These are phyloP conservation scores for Myzus persicae DNA, from an alignment of 1,140 invertebrate species.

Conservation along the genomic window DNA sequence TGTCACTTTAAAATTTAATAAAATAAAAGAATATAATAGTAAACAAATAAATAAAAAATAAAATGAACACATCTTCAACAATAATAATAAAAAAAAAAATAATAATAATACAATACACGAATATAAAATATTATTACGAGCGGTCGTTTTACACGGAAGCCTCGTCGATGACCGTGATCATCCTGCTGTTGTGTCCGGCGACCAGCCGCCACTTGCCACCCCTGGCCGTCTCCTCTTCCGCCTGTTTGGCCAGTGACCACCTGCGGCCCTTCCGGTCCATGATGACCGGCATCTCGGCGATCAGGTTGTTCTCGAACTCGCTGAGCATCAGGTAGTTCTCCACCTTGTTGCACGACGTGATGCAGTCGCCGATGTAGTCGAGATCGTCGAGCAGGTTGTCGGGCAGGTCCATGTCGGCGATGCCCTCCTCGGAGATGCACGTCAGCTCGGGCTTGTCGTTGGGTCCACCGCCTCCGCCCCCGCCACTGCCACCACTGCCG, in stretches of 20 bases:
- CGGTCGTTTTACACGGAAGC: constrained; percentile 66
- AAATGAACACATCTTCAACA: constrained; percentile 26
- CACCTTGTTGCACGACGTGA: constrained; percentile 86
- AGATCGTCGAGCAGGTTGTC: constrained; percentile 83
- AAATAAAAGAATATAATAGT: background rate
- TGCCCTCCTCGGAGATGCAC: constrained; percentile 86
- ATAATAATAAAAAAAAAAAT: background rate
- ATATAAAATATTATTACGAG: background rate
- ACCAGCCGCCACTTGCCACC: constrained; percentile 64
- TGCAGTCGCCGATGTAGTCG: constrained; percentile 84
- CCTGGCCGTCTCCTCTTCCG: constrained; percentile 61
- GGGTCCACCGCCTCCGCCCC: constrained; percentile 66
- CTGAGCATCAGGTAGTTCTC: constrained; percentile 87
- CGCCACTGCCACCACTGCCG: constrained; percentile 80
- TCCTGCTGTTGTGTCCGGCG: constrained; percentile 67
- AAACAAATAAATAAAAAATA: constrained; percentile 6
- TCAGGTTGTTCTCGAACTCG: constrained; percentile 86
- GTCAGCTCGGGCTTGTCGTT: constrained; percentile 77
- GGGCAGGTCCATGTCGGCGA: constrained; percentile 83
- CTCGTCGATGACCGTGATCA: constrained; percentile 79
- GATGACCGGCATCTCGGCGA: constrained; percentile 78
- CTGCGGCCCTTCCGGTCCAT: constrained; percentile 74
- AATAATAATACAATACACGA: background rate
- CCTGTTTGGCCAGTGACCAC: constrained; percentile 73
- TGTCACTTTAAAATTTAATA: background rate